Conservation (phyloP, 2,113 vertebrate genomes). For the Tiliqua scincoides region DNA sequence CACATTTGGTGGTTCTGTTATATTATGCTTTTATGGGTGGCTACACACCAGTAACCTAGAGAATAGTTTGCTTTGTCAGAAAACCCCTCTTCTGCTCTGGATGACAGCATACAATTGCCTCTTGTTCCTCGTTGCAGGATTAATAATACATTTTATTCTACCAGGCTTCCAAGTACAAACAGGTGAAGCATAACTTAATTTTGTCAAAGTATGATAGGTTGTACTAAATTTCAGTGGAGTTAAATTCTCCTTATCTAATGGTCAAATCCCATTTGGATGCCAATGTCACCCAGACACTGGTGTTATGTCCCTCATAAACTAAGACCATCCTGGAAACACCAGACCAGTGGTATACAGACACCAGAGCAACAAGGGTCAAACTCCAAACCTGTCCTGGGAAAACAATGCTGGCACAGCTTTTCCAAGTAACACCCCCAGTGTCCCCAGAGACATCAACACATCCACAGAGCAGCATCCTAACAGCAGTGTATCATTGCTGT, state of each 20-base stretch:
- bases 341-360: no score
- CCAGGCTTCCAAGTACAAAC: slow-evolving; percentile 43
- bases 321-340: no score
- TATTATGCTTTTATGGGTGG: slow-evolving; percentile 19
- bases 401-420: no score
- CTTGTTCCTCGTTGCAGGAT: slow-evolving; percentile 40
- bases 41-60: not conserved
- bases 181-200: slow-evolving; percentile 57
- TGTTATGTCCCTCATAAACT: no score
- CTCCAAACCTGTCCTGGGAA: no score
- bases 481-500: no score
- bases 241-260: slow-evolving; percentile 28
- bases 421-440: no score
- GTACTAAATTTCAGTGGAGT: slow-evolving; percentile 49
- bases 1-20: not conserved
- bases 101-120: slow-evolving; percentile 45
- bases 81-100: slow-evolving; percentile 30
- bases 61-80: slow-evolving; percentile 43
- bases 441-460: no score
- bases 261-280: not conserved
- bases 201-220: slow-evolving; percentile 46
- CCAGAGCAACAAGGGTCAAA: no score
- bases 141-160: slow-evolving; percentile 58
- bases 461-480: no score
- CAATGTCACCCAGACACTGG: no score